Evolutionary conservation across 1,140 invertebrate species (phyloP).

Genomic region (Drosophila littoralis): DNA sequence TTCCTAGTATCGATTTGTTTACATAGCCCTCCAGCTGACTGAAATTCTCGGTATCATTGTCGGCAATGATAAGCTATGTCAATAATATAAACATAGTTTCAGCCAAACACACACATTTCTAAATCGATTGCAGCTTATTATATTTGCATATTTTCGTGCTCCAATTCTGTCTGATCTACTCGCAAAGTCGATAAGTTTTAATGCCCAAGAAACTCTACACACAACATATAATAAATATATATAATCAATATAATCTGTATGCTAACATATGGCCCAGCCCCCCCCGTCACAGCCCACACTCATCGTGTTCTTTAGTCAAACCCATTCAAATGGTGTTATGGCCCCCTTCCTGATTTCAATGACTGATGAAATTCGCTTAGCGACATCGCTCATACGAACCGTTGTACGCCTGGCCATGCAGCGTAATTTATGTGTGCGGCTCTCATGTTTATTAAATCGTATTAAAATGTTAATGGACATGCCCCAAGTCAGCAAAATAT

Average conservation of each 20-base stretch:
- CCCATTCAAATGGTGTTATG: not conserved
- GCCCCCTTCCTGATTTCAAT: slow-evolving; percentile 16
- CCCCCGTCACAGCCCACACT: too few species aligned
- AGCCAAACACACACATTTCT: too few species aligned
- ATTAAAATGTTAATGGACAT: slow-evolving; percentile 78
- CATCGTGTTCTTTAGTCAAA: too few species aligned
- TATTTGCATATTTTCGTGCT: too few species aligned
- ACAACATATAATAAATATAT: too few species aligned
- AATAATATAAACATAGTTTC: slow-evolving; percentile 9
- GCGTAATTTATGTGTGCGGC: slow-evolving; percentile 61
- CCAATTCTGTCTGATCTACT: not conserved
- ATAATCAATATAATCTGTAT: too few species aligned
- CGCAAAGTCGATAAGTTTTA: not conserved
- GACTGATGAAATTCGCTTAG: slow-evolving; percentile 63
- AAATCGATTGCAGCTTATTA: too few species aligned
- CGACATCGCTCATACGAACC: slow-evolving; percentile 63
- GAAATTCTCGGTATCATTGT: slow-evolving; percentile 12
- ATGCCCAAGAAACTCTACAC: not conserved
- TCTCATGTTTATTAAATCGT: slow-evolving; percentile 69
- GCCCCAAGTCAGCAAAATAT: slow-evolving; percentile 68
- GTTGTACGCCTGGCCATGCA: slow-evolving; percentile 44
- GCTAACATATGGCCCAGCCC: too few species aligned
- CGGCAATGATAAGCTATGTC: slow-evolving; percentile 36
- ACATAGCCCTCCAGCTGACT: slow-evolving; percentile 9
- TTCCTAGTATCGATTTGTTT: slow-evolving; percentile 16